These are phyloP conservation scores for Palythoa grandis DNA, from an alignment of 92 coral and sea anemone species.

Conservation along the genomic window DNA sequence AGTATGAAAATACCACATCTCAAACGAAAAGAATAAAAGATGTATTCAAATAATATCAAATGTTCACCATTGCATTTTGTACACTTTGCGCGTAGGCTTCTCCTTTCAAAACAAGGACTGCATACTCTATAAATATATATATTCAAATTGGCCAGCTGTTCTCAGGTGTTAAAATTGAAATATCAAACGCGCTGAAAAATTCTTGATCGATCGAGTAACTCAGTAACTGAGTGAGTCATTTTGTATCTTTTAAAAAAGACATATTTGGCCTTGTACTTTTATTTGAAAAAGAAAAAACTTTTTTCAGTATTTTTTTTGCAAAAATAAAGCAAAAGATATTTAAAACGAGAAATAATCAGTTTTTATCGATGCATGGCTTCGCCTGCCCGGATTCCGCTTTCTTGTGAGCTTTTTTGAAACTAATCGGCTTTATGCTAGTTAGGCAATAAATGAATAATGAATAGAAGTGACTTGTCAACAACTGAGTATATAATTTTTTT, in stretches of 20 bases:
- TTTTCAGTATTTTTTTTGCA: neutral
- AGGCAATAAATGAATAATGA: neutral
- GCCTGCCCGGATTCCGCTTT: neutral
- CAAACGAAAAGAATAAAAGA: too few relatives aligned
- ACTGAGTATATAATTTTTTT: neutral
- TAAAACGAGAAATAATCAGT: neutral
- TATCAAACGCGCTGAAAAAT: neutral
- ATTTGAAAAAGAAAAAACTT: neutral
- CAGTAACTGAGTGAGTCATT: neutral
- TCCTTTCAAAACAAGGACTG: neutral
- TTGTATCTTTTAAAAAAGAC: neutral
- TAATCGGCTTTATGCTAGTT: neutral
- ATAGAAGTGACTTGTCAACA: neutral
- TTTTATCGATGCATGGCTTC: neutral
- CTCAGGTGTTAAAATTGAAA: neutral
- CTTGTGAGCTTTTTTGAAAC: neutral
- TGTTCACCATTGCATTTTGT: neutral
- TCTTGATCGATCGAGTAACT: too few relatives aligned
- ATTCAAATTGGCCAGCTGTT: neutral
- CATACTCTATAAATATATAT: neutral
- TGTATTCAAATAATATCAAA: too few relatives aligned
- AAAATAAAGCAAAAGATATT: neutral
- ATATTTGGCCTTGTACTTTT: neutral
- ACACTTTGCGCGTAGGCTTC: neutral
- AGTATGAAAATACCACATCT: too few relatives aligned